These are phyloP conservation scores for Lasioglossum figueresi DNA, from an alignment of 2,888 invertebrate species.

Conservation along the genomic window DNA sequence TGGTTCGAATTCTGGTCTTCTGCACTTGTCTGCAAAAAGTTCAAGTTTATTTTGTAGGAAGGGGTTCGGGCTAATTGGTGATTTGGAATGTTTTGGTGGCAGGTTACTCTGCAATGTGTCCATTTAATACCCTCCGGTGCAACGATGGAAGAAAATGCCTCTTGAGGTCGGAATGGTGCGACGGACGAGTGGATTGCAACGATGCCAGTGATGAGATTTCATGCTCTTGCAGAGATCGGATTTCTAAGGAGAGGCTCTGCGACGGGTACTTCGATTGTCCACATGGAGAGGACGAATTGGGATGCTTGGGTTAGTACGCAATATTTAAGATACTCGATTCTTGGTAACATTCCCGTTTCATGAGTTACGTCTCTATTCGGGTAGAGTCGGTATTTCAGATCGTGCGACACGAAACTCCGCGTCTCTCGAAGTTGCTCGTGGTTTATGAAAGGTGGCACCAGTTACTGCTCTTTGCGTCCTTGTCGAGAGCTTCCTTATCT, in stretches of 20 bases:
- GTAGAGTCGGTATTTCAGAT: too few relatives aligned
- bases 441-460: constrained; percentile 45
- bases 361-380: neutral
- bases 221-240: constrained; percentile 90
- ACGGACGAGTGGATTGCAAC: constrained; percentile 89
- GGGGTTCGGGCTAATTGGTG: neutral
- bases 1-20: too few relatives aligned
- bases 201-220: constrained; percentile 91
- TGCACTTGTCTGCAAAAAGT: too few relatives aligned
- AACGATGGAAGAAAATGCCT: constrained; percentile 85
- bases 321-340: too few relatives aligned
- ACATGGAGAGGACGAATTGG: constrained; percentile 91
- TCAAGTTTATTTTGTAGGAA: neutral
- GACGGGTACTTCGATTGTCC: constrained; percentile 94
- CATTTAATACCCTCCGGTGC: constrained; percentile 64
- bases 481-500: neutral
- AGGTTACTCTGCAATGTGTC: constrained; percentile 25
- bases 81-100: neutral
- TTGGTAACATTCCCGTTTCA: too few relatives aligned
- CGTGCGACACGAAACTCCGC: too few relatives aligned
- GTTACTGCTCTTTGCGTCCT: neutral
- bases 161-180: constrained; percentile 87
- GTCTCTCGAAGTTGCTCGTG: neutral
- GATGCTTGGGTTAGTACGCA: constrained; percentile 88
- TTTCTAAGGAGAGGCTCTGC: constrained; percentile 88